Percentiles rank a stretch among this genome's conserved stretches.
phyloP scores from a whole-genome alignment of 1,140 invertebrate genomes.

The Ladona fulva region DNA sequence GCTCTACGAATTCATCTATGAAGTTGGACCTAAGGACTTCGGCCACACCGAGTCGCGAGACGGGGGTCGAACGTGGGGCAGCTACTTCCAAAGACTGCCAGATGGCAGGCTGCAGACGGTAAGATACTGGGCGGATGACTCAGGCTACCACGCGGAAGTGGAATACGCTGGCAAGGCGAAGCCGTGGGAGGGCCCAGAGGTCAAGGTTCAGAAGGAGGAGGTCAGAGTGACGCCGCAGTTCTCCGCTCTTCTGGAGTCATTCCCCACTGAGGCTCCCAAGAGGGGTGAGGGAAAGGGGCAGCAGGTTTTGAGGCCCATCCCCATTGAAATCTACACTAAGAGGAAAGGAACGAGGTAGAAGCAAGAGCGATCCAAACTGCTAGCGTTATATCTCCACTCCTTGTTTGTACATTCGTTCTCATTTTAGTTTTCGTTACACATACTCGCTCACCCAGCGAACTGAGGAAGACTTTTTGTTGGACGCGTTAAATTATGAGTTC shows the following conservation, averaged over 20 bases:
- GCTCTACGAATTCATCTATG: slow-evolving; percentile 21
- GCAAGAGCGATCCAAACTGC: no score
- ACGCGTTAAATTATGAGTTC: no score
- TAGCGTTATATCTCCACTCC: no score
- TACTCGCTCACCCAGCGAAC: no score
- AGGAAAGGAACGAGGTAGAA: neutral
- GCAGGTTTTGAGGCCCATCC: neutral
- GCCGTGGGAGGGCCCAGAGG: neutral
- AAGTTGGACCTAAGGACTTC: slow-evolving; percentile 21
- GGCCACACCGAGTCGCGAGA: slow-evolving; percentile 26
- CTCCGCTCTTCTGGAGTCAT: neutral
- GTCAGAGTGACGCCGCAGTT: no score
- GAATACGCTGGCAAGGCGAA: slow-evolving; percentile 22
- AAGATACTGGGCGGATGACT: slow-evolving; percentile 24
- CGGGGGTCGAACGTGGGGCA: slow-evolving; percentile 23
- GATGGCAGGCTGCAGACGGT: slow-evolving; percentile 27
- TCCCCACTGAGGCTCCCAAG: neutral
- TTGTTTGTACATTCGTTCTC: no score
- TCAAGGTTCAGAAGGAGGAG: no score
- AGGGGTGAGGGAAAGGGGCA: no score
- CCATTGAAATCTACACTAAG: neutral
- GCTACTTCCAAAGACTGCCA: slow-evolving; percentile 26
- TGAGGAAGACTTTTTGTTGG: no score
- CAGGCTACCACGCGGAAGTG: slow-evolving; percentile 25
- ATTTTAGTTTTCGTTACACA: no score